Base-by-base conservation (phyloP, 2,797 vertebrate genomes). In the Sebastes miniatus region DNA sequence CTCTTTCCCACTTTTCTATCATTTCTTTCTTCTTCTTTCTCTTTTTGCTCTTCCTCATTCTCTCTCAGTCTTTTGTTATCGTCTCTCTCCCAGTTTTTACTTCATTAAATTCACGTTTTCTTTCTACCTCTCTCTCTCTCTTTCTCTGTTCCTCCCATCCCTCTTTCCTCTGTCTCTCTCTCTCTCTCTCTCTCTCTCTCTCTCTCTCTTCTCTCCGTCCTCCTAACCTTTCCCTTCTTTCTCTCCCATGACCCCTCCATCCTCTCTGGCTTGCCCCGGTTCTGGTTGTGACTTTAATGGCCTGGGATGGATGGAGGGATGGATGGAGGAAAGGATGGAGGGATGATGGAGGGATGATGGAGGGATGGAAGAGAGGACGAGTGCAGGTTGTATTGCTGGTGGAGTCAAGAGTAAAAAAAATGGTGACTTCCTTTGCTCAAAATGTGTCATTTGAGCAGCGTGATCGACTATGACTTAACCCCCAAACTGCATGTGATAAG, bases 1-100 rank as follows among this genome's bases (percentile, higher is more conserved):
- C 63, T 75, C 61, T 71, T 58, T 68, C 32, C n/a, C 57, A 47
- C 34, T 81, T 72, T 69, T 68, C 36, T 71, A 22, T 64, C 24
- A 25, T 70, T 74, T 11, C 50, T 52, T 57, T 31, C 31, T 67
- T 50, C 62, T 36, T 36, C 34, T 36, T 36, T 36, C 34, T 36
- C 34, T 36, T 36, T 36, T 36, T 36, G 11, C 34, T 36, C 11
- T 36, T 36, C 34, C 34, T 13, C 34, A 39, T 52, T 11, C 20
- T 32, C 39, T 59, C 13, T 58, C 13, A 0, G 9, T 43, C 43
- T 36, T 31, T 52, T 18, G 7, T 80, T 16, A 4, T 54, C 1
- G 22, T 22, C 22, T 54, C 20, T 32, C 59, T 54, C 34, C 1
- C 34, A 14, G 2, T 24, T 39, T 27, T 5, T 27, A 10, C 36